Evolutionary conservation across 2,797 vertebrate species (phyloP).

Genomic region (Etheostoma perlongum): DNA sequence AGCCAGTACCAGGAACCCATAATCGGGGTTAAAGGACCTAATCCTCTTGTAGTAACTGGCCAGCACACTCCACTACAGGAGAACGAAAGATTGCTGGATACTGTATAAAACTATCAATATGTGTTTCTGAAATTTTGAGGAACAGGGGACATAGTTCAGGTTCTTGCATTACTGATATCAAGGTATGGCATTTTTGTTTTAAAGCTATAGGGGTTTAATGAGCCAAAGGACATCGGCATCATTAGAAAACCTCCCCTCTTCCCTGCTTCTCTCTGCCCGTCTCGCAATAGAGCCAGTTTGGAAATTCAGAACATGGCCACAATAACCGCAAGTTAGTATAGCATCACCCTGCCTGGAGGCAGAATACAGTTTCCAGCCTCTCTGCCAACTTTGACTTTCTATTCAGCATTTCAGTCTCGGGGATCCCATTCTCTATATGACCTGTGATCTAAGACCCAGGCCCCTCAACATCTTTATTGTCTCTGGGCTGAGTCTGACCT

Average conservation of each 20-base stretch:
- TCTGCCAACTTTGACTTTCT: constrained; percentile 50
- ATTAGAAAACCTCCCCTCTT: constrained; percentile 35
- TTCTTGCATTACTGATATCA: constrained; percentile 27
- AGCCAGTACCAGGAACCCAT: constrained; percentile 50
- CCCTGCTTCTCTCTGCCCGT: constrained; percentile 27
- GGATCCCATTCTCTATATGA: constrained; percentile 55
- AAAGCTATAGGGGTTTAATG: constrained; percentile 39
- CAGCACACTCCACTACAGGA: neutral
- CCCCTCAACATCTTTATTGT: constrained; percentile 66
- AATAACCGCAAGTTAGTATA: constrained; percentile 34
- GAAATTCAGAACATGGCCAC: constrained; percentile 55
- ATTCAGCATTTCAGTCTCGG: constrained; percentile 50
- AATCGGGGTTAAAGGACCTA: constrained; percentile 52
- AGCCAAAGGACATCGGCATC: constrained; percentile 30
- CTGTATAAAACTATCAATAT: constrained; percentile 17
- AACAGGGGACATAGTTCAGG: constrained; percentile 1
- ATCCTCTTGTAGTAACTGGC: constrained; percentile 49
- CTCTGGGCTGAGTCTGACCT: constrained; percentile 60
- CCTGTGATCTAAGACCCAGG: constrained; percentile 67
- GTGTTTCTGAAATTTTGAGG: constrained; percentile 4
- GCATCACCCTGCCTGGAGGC: constrained; percentile 46
- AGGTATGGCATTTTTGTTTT: constrained; percentile 43
- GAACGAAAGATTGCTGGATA: neutral
- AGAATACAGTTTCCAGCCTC: constrained; percentile 52
- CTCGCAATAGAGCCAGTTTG: constrained; percentile 37